A percentile compares a stretch with the other conserved stretches of the same genome.
Conservation (phyloP, 2,888 invertebrate genomes). For the Lucinisca nassula region DNA sequence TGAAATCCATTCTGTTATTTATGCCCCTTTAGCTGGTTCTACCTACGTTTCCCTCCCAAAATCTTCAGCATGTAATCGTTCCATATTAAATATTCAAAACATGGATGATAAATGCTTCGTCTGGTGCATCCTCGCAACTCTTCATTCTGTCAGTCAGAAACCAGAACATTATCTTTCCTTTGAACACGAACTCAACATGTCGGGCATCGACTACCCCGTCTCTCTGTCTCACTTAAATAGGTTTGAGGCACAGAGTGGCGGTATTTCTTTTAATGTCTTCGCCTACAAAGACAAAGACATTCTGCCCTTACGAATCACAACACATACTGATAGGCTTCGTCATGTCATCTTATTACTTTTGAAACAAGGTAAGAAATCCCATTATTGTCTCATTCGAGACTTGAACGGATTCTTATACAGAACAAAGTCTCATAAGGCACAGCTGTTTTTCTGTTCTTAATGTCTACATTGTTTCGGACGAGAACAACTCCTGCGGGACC, state of each 20-base stretch:
- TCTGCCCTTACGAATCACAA: not conserved
- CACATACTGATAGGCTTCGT: not conserved
- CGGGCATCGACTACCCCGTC: not conserved
- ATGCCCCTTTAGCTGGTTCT: constrained; percentile 31
- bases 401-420: not conserved
- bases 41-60: constrained; percentile 35
- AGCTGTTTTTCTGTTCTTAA: constrained; percentile 43
- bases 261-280: not conserved
- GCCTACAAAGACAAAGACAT: not conserved
- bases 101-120: constrained; percentile 42
- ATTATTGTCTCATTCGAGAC: not conserved
- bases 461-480: constrained; percentile 53
- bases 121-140: constrained; percentile 23
- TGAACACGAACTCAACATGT: too few relatives aligned
- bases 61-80: not conserved
- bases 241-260: not conserved
- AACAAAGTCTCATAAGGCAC: not conserved
- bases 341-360: not conserved
- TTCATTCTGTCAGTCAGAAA: too few relatives aligned
- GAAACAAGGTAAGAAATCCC: not conserved
- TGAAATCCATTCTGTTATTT: constrained; percentile 43
- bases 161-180: too few relatives aligned
- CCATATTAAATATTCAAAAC: constrained; percentile 37
- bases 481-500: constrained; percentile 24
- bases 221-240: not conserved